phyloP scores from a whole-genome alignment of 2,113 vertebrate species.

The Agelaius tricolor region DNA sequence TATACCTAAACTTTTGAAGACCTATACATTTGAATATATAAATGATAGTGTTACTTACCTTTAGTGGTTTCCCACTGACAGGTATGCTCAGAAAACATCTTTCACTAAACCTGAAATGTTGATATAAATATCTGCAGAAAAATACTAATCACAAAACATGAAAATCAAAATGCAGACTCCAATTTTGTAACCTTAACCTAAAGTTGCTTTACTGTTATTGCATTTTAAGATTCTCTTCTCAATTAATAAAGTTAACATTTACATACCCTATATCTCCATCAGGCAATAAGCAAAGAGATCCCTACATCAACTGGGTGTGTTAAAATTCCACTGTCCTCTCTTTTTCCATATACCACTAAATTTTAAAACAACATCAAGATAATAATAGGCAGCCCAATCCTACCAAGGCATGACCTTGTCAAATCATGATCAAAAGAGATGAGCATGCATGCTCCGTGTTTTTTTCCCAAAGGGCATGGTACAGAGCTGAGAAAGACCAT shows the following conservation, averaged over 20 bases:
- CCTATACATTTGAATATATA: conserved; percentile 80
- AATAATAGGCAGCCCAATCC: conserved; percentile 31
- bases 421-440: conserved; percentile 44
- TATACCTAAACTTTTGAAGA: too few relatives aligned
- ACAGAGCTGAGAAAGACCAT: not conserved
- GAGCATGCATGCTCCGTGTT: not conserved
- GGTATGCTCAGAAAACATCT: conserved; percentile 80
- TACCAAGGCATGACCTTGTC: conserved; percentile 37
- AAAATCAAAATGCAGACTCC: not conserved
- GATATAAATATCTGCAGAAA: conserved; percentile 95
- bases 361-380: conserved; percentile 31
- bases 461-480: conserved; percentile 32
- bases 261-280: not conserved
- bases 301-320: not conserved
- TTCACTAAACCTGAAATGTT: conserved; percentile 88
- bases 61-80: conserved; percentile 81
- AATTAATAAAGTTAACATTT: not conserved
- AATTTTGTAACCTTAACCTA: not conserved
- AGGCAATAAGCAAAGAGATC: not conserved
- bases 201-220: not conserved
- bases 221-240: not conserved
- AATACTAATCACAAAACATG: conserved; percentile 89
- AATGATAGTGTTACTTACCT: conserved; percentile 76
- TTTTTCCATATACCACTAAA: not conserved
- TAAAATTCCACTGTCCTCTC: not conserved